phyloP scores from a whole-genome alignment of 2,797 vertebrate genomes.

The Helicolenus hilgendorfi region DNA sequence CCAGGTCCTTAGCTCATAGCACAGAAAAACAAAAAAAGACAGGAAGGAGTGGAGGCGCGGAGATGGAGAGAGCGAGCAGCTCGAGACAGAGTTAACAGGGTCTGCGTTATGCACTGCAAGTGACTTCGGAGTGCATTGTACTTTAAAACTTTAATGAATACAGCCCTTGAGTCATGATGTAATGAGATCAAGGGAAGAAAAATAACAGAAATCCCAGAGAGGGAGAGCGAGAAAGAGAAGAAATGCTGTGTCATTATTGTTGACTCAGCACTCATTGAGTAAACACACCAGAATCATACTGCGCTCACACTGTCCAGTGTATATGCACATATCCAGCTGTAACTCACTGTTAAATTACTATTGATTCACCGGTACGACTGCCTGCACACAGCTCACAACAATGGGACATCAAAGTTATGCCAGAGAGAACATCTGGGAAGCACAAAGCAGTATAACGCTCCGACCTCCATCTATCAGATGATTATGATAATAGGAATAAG shows the following conservation, averaged over 20 bases:
- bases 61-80: slow-evolving; percentile 42
- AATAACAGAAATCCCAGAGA: slow-evolving; percentile 61
- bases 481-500: slow-evolving; percentile 44
- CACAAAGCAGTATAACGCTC: slow-evolving; percentile 2
- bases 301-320: slow-evolving; percentile 57
- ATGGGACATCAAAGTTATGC: slow-evolving; percentile 60
- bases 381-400: slow-evolving; percentile 54
- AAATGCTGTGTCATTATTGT: slow-evolving; percentile 82
- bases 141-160: slow-evolving; percentile 89
- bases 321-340: slow-evolving; percentile 62
- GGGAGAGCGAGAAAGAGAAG: slow-evolving; percentile 49
- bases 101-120: slow-evolving; percentile 81
- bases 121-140: slow-evolving; percentile 80
- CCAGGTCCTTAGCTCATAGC: slow-evolving; percentile 22
- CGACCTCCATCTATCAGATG: slow-evolving; percentile 33
- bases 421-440: slow-evolving; percentile 26
- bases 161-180: slow-evolving; percentile 87
- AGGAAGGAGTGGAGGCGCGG: slow-evolving; percentile 36
- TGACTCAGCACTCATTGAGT: slow-evolving; percentile 70
- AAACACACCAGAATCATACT: slow-evolving; percentile 72
- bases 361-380: slow-evolving; percentile 54
- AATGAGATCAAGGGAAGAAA: slow-evolving; percentile 83
- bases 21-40: slow-evolving; percentile 39
- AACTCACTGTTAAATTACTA: slow-evolving; percentile 74
- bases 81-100: slow-evolving; percentile 41